Evolutionary conservation across 1,140 invertebrate species (phyloP).

Genomic region (Mycetomoellerius zeteki): DNA sequence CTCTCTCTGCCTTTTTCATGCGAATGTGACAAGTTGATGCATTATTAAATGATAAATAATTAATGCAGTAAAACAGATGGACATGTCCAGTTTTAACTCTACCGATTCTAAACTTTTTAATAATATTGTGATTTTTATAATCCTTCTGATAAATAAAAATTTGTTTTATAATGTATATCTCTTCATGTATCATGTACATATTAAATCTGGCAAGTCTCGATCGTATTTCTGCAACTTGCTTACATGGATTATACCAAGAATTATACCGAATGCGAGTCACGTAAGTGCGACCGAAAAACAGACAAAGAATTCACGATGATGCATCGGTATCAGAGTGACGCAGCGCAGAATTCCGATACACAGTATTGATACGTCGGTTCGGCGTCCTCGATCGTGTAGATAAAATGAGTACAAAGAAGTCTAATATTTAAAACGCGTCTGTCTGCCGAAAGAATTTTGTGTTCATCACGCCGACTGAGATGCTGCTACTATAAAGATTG

Average conservation of each 20-base stretch:
- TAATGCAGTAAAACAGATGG: slow-evolving; percentile 7
- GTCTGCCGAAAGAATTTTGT: not conserved
- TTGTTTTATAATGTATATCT: not conserved
- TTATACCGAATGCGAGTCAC: slow-evolving; percentile 70
- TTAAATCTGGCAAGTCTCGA: not conserved
- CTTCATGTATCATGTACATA: not conserved
- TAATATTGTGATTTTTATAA: slow-evolving; percentile 6
- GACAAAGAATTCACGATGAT: slow-evolving; percentile 37
- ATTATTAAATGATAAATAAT: slow-evolving; percentile 25
- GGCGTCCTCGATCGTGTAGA: slow-evolving; percentile 20
- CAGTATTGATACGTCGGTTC: slow-evolving; percentile 17
- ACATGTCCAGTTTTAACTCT: not conserved
- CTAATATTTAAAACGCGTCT: slow-evolving; percentile 29
- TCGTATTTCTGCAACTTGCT: slow-evolving; percentile 4
- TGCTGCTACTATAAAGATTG: not conserved
- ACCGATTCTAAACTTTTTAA: not conserved
- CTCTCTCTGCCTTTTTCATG: not conserved
- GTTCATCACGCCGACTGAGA: not conserved
- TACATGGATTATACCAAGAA: not conserved
- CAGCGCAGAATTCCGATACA: slow-evolving; percentile 22
- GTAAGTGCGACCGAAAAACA: slow-evolving; percentile 63
- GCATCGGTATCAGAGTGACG: slow-evolving; percentile 59
- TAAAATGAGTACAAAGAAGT: slow-evolving; percentile 29
- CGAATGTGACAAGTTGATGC: not conserved
- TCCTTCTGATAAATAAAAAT: not conserved